Base-by-base conservation (phyloP, 1,140 invertebrate genomes). In the Hycleus cichorii region DNA sequence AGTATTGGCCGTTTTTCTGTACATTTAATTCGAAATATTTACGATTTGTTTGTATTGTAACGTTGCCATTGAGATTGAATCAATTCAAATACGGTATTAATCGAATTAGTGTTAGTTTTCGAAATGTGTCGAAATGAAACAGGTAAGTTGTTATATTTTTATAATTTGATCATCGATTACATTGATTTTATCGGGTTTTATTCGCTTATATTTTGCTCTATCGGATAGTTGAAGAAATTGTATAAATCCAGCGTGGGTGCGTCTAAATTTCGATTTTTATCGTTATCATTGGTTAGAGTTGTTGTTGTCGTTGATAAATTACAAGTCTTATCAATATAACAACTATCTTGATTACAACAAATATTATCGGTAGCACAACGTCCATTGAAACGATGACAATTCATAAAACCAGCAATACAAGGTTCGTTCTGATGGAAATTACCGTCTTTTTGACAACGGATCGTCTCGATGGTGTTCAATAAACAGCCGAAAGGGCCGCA, bases 401-500 rank as follows among this genome's bases (percentile, higher is more conserved):
- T 74, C 4, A 73, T 64, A 54, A 68, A 76, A 3, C 78, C 78
- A 24, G 79, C 76, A 45, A 78, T 73, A 55, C 77, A 80, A 0
- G 78, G 77, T 65, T 79, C 77, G 48, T 65, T 72, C 39, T 71
- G 69, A 24, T 72, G 66, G 47, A 74, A 74, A 12, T 61, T 64
- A 25, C 72, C 72, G 12, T 74, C 71, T 26, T 64, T 54, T 67
- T 75, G 69, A 49, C 79, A 80, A 57, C 65, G 68, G 11, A 75
- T 63, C n/a, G 77, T 77, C 66, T 80, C 77, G 6, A 73, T 60
- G 9, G 76, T 78, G 39, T 74, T 75, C 46, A 80, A 64, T 11
- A 78, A 72, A 61, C 78, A 81, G 5, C 79, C 79, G 49, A 81
- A 77, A 0, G 76, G 69, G 18, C 77, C 77, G 54, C 79, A 81